Evolutionary conservation across 2,888 invertebrate genomes (phyloP), one percentile per base, ranked within the genome.

Genomic region (Clanis bilineata): DNA sequence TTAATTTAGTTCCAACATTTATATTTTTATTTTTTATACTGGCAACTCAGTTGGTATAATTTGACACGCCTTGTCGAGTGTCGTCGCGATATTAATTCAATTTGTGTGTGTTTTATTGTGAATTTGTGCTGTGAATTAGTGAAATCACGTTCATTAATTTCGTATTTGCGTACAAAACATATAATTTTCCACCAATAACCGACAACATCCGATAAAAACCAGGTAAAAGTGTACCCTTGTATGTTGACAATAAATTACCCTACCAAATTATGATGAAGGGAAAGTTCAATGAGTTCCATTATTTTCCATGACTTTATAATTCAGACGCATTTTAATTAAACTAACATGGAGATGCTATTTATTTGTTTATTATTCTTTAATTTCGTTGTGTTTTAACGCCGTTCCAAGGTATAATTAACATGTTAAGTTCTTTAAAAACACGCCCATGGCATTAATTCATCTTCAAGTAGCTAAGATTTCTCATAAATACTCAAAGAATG

Each of bases 171-270:
- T 32, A 9, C 3, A 51, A 32, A 18, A 51, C 32, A 12, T 3
- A 18, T 51, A 51, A 9, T 32, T 32, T 28, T 1, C 18, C 10
- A 9, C 28, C 10, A 9, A 32, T 32, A 32, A 10, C 32, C 32
- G 3, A 18, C 4, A 32, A 21, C 28, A 51, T 10, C 32, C 4
- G 32, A 28, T 58, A 38, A 61, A 66, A 60, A 65, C 39, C 65
- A 72, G 71, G 77, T 77, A 79, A 76, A 72, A 72, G 64, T 45
- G 18, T 10, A 39, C 28, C 51, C 18, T 55, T 61, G 39, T 44
- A 63, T 67, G 62, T 68, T 74, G 74, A 72, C 73, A 69, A 69
- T 67, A 66, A 64, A 65, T 57, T 59, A 59, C 32, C 21, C 57
- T 45, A 43, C 47, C 18, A 60, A 61, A 55, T 56, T 43, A 5